A percentile compares a stretch with the other conserved stretches of the same genome.
These are phyloP conservation scores for Drosophila prosaltans DNA, from an alignment of 1,140 invertebrate species.

Conservation along the genomic window DNA sequence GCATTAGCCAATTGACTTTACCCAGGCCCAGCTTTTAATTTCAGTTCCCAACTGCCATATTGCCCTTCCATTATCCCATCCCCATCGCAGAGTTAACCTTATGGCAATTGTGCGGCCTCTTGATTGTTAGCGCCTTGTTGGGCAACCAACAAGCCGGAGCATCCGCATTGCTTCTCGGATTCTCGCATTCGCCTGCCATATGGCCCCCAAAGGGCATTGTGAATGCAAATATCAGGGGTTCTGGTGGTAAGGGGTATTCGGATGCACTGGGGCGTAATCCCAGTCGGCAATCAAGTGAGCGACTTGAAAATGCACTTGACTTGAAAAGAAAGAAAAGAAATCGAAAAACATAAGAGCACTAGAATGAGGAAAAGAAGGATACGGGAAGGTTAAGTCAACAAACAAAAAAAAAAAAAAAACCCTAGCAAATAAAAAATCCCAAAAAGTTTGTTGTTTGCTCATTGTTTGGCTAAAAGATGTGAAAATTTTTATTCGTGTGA, in stretches of 20 bases:
- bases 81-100: constrained; percentile 26
- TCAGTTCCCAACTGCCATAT: constrained; percentile 39
- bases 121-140: constrained; percentile 76
- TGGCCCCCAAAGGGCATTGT: constrained; percentile 61
- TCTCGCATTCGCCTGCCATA: constrained; percentile 46
- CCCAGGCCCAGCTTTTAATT: not conserved
- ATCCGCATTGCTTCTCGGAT: constrained; percentile 25
- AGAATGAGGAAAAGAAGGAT: not conserved
- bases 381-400: not conserved
- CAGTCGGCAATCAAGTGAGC: constrained; percentile 32
- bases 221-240: constrained; percentile 53
- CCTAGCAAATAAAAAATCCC: constrained; percentile 1
- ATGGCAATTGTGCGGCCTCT: constrained; percentile 64
- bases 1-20: not conserved
- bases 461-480: constrained; percentile 17
- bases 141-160: constrained; percentile 72
- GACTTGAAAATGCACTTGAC: constrained; percentile 59
- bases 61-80: constrained; percentile 25
- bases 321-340: constrained; percentile 62
- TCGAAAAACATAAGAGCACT: constrained; percentile 9
- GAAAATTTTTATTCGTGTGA: constrained; percentile 17
- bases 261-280: constrained; percentile 64
- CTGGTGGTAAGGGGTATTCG: constrained; percentile 43
- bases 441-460: constrained; percentile 12
- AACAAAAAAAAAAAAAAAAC: constrained; percentile 8